phyloP scores from a whole-genome alignment of 2,888 invertebrate species.

The Griposia aprilina region DNA sequence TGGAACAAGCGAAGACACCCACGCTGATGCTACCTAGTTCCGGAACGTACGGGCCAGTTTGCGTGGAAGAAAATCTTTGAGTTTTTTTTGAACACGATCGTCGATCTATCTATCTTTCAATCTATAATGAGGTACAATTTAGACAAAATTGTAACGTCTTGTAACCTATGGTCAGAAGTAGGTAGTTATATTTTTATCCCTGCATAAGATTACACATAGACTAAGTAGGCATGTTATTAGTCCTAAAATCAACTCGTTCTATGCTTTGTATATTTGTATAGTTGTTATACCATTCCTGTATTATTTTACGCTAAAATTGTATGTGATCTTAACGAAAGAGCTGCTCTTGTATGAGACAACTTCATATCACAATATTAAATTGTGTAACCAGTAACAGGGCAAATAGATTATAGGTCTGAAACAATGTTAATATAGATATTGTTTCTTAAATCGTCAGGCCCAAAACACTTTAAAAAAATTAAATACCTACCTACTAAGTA shows the following conservation, averaged over 20 bases:
- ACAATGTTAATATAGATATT: not conserved
- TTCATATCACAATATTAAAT: not conserved
- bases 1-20: conserved; percentile 41
- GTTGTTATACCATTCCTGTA: not conserved
- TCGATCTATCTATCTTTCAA: not conserved
- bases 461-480: not conserved
- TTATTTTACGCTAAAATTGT: not conserved
- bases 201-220: conserved; percentile 33
- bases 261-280: conserved; percentile 37
- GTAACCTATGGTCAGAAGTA: conserved; percentile 40
- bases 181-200: conserved; percentile 38
- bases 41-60: conserved; percentile 37
- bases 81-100: not conserved
- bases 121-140: conserved; percentile 27
- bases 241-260: conserved; percentile 17
- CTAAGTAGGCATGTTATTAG: conserved; percentile 32
- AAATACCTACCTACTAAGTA: not conserved
- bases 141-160: conserved; percentile 24
- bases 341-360: not conserved
- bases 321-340: not conserved
- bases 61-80: conserved; percentile 26
- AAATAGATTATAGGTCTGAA: not conserved
- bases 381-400: not conserved
- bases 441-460: not conserved
- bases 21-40: conserved; percentile 41